These are phyloP conservation scores for Danaus chrysippus DNA, from an alignment of 2,888 invertebrate genomes.

Conservation along the genomic window DNA sequence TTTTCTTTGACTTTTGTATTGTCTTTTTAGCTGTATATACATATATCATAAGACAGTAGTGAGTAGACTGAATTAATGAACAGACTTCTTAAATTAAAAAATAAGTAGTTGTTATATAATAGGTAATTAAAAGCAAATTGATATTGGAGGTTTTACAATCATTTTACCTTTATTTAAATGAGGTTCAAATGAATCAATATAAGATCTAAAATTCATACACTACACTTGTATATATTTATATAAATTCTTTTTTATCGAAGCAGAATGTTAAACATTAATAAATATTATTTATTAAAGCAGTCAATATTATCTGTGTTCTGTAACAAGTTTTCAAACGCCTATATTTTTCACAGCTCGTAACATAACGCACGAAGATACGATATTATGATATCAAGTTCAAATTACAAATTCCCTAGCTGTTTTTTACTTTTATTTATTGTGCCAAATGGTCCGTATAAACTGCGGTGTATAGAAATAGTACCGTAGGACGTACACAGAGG, in stretches of 20 bases:
- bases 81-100: no score
- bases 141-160: slow-evolving; percentile 12
- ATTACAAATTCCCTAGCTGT: slow-evolving; percentile 28
- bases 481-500: slow-evolving; percentile 13
- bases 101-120: no score
- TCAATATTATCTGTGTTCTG: not conserved
- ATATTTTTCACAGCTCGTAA: slow-evolving; percentile 19
- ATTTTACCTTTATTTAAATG: no score
- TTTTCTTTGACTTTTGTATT: no score
- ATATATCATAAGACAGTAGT: no score
- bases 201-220: no score
- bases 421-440: slow-evolving; percentile 35
- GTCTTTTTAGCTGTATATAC: no score
- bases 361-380: slow-evolving; percentile 22
- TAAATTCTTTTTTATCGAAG: no score
- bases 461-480: slow-evolving; percentile 25
- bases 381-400: slow-evolving; percentile 35
- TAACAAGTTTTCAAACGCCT: slow-evolving; percentile 7
- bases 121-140: slow-evolving; percentile 5
- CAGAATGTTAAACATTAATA: not conserved
- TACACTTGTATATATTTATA: no score
- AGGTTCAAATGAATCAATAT: no score
- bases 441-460: slow-evolving; percentile 43
- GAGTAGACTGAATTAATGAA: no score
- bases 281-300: not conserved